phyloP scores from a whole-genome alignment of 2,113 vertebrate species.

The Mesoclemmys tuberculata region DNA sequence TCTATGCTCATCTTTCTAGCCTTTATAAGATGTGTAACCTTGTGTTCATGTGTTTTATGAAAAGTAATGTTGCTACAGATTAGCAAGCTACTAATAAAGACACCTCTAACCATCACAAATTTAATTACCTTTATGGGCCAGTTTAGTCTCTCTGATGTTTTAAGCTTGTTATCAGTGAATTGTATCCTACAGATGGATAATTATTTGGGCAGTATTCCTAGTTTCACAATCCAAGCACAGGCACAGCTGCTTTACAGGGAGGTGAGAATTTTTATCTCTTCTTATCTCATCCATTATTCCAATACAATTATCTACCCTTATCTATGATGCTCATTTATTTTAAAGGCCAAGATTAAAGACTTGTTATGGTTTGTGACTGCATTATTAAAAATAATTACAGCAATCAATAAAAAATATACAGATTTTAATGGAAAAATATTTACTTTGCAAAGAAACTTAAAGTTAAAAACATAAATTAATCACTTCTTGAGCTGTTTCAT shows the following conservation, averaged over 20 bases:
- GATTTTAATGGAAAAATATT: conserved; percentile 30
- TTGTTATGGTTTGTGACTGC: background rate
- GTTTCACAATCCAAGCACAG: background rate
- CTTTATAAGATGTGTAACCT: background rate
- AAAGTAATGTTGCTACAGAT: background rate
- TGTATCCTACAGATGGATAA: background rate
- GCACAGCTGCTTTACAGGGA: background rate
- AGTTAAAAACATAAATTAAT: conserved; percentile 29
- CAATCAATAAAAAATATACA: background rate
- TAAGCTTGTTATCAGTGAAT: background rate
- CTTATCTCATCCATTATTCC: background rate
- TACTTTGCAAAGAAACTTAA: conserved; percentile 36
- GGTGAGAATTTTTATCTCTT: background rate
- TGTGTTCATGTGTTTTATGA: background rate
- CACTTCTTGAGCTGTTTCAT: conserved; percentile 17
- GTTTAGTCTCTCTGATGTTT: background rate
- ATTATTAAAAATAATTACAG: conserved; percentile 28
- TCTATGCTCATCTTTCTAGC: background rate
- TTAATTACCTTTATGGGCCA: background rate
- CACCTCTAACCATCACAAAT: background rate
- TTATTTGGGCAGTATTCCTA: background rate
- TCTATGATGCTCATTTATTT: background rate
- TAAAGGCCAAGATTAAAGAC: background rate
- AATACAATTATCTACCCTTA: background rate
- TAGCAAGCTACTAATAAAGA: background rate